Base-by-base conservation (phyloP, 2,113 vertebrate genomes). In the Urocynchramus pylzowi region DNA sequence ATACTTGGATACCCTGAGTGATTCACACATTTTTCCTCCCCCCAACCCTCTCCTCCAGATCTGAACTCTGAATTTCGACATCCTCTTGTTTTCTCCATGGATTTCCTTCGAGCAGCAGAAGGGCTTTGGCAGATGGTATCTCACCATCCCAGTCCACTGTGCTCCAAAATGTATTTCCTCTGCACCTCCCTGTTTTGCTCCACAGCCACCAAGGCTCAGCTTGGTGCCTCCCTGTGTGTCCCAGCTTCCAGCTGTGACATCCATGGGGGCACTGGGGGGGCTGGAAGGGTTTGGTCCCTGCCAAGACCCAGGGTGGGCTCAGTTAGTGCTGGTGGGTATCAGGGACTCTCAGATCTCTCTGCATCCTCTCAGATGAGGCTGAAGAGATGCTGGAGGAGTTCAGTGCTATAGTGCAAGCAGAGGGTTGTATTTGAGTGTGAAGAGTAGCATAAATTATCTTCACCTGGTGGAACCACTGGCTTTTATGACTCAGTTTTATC, bases 401-500 rank as follows among this genome's bases (percentile, higher is more conserved):
- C 64, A 84, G 69, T 3, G 1, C 79, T 59, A 30, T 7, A 9
- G 23, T 33, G 42, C 39, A 44, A 59, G 33, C 39, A 61, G 16
- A 75, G 18, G 14, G 42, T n/a, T 85, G 20, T 91, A 28, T 77
- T 95, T 89, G 44, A 75, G 19, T 31, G 27, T 8, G 59, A 75
- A 52, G 42, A 78, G 50, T 4, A n/a, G 12, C 28, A 56, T 84
- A 71, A 92, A 93, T 92, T 83, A 83, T 31, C 77, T 64, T 84
- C 60, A 81, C 64, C 54, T 49, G 53, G 31, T 54, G 70, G 68
- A 79, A 39, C 70, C 30, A 4, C 57, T 65, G 70, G 61, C 12
- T 76, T 94, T 95, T 89, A 93, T 41, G 75, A 23, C 45, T 50
- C n/a, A 18, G 53, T 54, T 90, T 80, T 84, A 87, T 39, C 64